Base-by-base conservation (phyloP, 53 echinoderm and acorn worm genomes). In the Echinarachnius parma region DNA sequence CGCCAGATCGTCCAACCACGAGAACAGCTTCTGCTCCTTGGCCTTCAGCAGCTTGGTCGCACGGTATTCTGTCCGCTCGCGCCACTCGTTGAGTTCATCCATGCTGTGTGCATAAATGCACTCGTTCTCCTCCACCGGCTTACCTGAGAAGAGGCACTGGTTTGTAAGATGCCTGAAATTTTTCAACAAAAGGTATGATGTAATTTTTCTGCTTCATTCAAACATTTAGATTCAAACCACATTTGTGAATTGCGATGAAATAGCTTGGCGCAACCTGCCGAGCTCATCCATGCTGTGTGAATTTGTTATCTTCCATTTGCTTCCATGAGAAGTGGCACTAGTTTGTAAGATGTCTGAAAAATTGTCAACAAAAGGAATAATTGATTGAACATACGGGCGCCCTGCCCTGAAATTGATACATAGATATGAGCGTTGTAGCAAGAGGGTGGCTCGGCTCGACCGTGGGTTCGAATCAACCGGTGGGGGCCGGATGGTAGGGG, bases 71-170 rank as follows among this genome's bases (percentile, higher is more conserved):
- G 85, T 85, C 3, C 93, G 59, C 8, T 86, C 79, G 26, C 37
- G 68, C 93, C 93, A 93, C 52, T 93, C 93, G 20, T 55, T 46
- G 47, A 89, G 61, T 55, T 93, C 93, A 14, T 77, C 89, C 8
- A 25, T 2, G 56, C 62, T 78, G 83, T 93, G 93, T 16, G 93
- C 93, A 48, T 48, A 69, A 24, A 34, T 69, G 70, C 70, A 69
- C 5, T 69, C 70, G 13, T 69, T 69, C 3, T 69, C 53, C 5
- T 53, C 70, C 53, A 19, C 21, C 13, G 34, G 10, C 4, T 9
- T 34, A 4, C 53, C 53, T 21, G 70, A 69, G 54, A 52, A 23
- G 4, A 53, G 34, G 23, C 70, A 69, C 36, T 50, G 34, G 32
- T 34, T 34, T 3, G 53, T 69, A 9, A 9, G 24, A 15, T 69